Evolutionary conservation across 2,888 invertebrate species (phyloP).

Genomic region (Latheticus oryzae): DNA sequence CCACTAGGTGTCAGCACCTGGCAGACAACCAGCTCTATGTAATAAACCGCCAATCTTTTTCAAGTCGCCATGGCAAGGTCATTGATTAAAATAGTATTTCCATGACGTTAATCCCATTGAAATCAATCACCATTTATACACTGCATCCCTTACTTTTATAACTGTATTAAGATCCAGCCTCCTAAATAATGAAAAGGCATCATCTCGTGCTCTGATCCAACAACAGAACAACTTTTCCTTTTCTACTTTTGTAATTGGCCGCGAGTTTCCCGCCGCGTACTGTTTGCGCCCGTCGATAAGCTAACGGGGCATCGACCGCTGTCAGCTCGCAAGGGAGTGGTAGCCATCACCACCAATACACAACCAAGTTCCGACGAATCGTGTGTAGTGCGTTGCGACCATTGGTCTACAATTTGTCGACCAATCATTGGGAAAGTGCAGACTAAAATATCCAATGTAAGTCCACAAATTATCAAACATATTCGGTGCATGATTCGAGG

Average conservation of each 20-base stretch:
- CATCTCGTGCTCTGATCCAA: not conserved
- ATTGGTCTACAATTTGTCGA: slow-evolving; percentile 87
- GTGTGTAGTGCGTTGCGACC: slow-evolving; percentile 79
- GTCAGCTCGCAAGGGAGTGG: slow-evolving; percentile 71
- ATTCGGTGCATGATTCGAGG: slow-evolving; percentile 60
- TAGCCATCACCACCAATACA: slow-evolving; percentile 79
- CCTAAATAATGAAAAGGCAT: slow-evolving; percentile 1
- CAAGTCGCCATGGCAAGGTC: no score
- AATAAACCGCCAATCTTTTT: no score
- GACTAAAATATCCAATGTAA: slow-evolving; percentile 80
- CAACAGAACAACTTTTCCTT: slow-evolving; percentile 58
- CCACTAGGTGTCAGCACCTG: no score
- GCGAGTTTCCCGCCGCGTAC: slow-evolving; percentile 62
- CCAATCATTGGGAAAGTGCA: slow-evolving; percentile 90
- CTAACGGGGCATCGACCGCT: slow-evolving; percentile 63
- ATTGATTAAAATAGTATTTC: no score
- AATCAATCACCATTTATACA: no score
- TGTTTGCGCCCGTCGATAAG: slow-evolving; percentile 60
- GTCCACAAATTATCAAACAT: slow-evolving; percentile 77
- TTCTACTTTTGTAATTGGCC: slow-evolving; percentile 64
- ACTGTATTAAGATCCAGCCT: no score
- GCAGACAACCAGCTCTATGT: no score
- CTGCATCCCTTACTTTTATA: no score
- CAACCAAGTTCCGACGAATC: slow-evolving; percentile 69
- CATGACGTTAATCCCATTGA: no score